These are phyloP conservation scores for Pristionchus mayeri DNA, from an alignment of 2,888 invertebrate genomes.

Conservation along the genomic window DNA sequence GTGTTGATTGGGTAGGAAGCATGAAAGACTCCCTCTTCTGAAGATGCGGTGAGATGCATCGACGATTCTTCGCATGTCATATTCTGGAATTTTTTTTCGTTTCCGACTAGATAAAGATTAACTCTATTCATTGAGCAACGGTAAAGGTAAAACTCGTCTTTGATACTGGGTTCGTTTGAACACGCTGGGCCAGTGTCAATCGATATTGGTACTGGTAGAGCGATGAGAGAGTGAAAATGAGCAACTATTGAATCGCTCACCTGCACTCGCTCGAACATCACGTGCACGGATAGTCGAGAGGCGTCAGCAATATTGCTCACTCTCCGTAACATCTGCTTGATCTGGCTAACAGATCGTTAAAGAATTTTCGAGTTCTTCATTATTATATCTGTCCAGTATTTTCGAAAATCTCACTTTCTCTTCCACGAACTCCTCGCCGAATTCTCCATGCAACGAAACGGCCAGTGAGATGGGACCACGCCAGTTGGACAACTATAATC, in stretches of 20 bases:
- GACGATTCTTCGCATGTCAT: not conserved
- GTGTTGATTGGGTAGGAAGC: slow-evolving; percentile 17
- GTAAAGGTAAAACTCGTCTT: not conserved
- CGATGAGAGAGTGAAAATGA: too few relatives aligned
- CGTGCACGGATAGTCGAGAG: not conserved
- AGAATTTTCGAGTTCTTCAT: too few relatives aligned
- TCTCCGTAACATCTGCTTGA: not conserved
- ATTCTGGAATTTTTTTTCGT: not conserved
- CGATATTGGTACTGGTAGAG: too few relatives aligned
- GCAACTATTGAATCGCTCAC: too few relatives aligned
- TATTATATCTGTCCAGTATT: too few relatives aligned
- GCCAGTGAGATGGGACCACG: slow-evolving; percentile 24
- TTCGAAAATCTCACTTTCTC: not conserved
- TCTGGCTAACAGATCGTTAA: not conserved
- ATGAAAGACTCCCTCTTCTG: not conserved
- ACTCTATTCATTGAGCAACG: too few relatives aligned
- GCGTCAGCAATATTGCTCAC: not conserved
- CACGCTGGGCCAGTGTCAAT: too few relatives aligned
- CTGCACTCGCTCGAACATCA: not conserved
- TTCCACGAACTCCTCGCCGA: not conserved
- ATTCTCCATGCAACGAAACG: not conserved
- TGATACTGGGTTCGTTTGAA: too few relatives aligned
- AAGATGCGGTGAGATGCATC: not conserved
- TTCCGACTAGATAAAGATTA: too few relatives aligned
- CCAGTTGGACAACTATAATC: not conserved